Percentiles rank a stretch among this genome's conserved stretches.
phyloP scores from a whole-genome alignment of 2,113 vertebrate genomes.

The Toxostoma redivivum region DNA sequence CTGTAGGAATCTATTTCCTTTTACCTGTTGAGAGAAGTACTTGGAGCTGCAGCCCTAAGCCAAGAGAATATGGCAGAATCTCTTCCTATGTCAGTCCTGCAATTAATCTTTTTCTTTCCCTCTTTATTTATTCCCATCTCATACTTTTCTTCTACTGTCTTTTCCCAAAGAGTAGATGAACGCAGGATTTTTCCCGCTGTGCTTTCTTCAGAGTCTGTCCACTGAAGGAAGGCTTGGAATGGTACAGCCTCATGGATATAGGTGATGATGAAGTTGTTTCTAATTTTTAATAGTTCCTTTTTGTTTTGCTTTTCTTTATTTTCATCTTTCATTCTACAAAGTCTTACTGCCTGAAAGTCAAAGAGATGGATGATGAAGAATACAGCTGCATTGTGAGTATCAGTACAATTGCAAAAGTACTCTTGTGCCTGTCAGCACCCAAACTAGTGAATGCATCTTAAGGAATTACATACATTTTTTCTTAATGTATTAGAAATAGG shows the following conservation, averaged over 20 bases:
- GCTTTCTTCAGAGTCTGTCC: background rate
- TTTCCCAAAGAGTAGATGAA: background rate
- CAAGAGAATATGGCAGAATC: background rate
- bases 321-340: slow-evolving; percentile 44
- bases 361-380: slow-evolving; percentile 99
- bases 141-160: background rate
- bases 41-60: background rate
- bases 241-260: background rate
- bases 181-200: background rate
- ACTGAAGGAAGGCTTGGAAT: background rate
- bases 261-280: background rate
- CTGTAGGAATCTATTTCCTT: background rate
- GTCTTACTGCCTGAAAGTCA: slow-evolving; percentile 99
- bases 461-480: background rate
- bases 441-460: background rate
- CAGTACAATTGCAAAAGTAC: background rate
- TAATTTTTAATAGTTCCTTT: background rate
- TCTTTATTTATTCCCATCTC: background rate
- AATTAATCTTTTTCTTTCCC: background rate
- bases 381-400: slow-evolving; percentile 96
- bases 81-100: background rate
- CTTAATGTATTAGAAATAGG: background rate
- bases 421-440: background rate
- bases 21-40: background rate
- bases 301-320: background rate